Conservation (phyloP, 2,797 vertebrate genomes). For the Sebastiscus albofasciatus region DNA sequence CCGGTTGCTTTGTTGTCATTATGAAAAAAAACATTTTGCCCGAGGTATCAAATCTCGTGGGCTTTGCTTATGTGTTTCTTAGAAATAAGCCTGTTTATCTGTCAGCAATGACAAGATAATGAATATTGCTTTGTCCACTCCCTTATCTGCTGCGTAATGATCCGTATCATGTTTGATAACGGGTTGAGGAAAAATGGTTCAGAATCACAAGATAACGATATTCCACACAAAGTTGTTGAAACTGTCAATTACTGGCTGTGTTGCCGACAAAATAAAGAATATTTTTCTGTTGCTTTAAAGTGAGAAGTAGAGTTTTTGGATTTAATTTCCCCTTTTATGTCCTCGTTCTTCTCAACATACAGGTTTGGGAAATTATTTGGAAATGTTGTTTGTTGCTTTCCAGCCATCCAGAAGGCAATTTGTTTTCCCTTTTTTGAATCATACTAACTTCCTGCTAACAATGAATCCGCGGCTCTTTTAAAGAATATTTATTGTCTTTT, state of each 20-base stretch:
- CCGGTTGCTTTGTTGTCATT: conserved; percentile 19
- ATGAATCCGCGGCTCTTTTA: not conserved
- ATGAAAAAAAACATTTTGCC: conserved; percentile 11
- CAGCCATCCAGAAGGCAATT: not conserved
- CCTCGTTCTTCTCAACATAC: not conserved
- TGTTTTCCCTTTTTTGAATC: not conserved
- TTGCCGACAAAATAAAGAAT: not conserved
- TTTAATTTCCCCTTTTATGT: not conserved
- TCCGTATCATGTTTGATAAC: conserved; percentile 73
- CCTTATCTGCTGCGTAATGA: conserved; percentile 72
- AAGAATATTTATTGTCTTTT: conserved; percentile 2
- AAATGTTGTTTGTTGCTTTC: conserved; percentile 1
- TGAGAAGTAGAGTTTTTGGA: not conserved
- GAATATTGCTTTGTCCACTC: conserved; percentile 71
- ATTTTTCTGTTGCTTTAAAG: conserved; percentile 12
- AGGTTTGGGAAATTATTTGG: not conserved
- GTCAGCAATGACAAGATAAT: conserved; percentile 81
- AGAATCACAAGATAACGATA: conserved; percentile 36
- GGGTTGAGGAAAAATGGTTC: conserved; percentile 34
- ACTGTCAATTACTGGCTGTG: conserved; percentile 19
- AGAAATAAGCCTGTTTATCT: conserved; percentile 76
- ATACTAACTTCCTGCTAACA: not conserved
- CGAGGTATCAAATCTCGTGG: not conserved
- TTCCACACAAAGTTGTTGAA: conserved; percentile 29
- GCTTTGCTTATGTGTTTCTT: conserved; percentile 53